phyloP scores from a whole-genome alignment of 2,888 invertebrate genomes.

The Apocheima hispidaria region DNA sequence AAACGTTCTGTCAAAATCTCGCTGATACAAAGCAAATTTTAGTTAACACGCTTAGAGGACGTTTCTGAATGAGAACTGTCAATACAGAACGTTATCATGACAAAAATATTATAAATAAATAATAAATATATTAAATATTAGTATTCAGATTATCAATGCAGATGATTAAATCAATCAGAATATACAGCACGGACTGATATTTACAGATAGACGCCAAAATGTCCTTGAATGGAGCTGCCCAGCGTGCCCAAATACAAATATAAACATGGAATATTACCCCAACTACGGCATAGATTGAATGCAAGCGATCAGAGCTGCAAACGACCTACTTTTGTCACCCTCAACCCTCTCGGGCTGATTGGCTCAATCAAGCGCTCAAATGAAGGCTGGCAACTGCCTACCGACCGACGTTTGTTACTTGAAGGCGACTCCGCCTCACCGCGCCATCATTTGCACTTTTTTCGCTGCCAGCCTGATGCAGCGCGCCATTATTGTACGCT shows the following conservation, averaged over 20 bases:
- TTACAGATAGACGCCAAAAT: conserved; percentile 8
- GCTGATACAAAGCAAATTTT: too few relatives aligned
- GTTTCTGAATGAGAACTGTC: too few relatives aligned
- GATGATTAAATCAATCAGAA: background rate
- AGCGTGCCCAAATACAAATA: background rate
- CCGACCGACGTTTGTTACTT: conserved; percentile 40
- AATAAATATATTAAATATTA: background rate
- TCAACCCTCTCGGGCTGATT: conserved; percentile 47
- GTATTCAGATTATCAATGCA: background rate
- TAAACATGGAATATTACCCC: conserved; percentile 5
- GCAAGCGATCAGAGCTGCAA: conserved; percentile 46
- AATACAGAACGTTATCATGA: too few relatives aligned
- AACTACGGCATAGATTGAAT: conserved; percentile 43
- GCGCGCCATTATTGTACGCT: conserved; percentile 23
- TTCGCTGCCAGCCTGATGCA: conserved; percentile 20
- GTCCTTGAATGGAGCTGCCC: background rate
- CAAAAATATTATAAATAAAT: too few relatives aligned
- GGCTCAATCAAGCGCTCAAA: conserved; percentile 56
- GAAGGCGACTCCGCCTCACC: conserved; percentile 25
- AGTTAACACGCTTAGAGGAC: too few relatives aligned
- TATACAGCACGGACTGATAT: background rate
- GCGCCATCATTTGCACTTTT: conserved; percentile 28
- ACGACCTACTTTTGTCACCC: conserved; percentile 59
- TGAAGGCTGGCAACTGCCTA: conserved; percentile 41
- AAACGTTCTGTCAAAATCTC: too few relatives aligned